Evolutionary conservation across 2,113 vertebrate genomes (phyloP), one percentile per base, ranked within the genome.

Genomic region (Pachyramphus minor): DNA sequence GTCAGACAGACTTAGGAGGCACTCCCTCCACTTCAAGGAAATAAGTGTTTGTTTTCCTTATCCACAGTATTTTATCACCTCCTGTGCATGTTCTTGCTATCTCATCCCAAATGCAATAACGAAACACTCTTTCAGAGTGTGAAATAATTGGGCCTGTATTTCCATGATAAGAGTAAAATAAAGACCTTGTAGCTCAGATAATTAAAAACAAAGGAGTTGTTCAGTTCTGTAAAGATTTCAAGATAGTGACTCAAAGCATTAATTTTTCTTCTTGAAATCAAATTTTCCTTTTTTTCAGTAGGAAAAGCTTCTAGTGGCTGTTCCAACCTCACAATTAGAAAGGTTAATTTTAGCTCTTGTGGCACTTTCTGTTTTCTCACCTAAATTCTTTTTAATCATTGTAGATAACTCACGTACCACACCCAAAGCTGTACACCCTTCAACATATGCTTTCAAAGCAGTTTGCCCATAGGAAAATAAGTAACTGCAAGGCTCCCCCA

Each of bases 401-500:
- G 11, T 64, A 17, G 21, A 15, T 35, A 80, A 44, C 33, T 63
- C 41, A 53, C 21, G 10, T 35, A 58, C 14, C 3, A 17, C 8
- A 69, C 27, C 3, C 20, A 63, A 84, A 83, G 4, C 12, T 73
- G 27, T 60, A 10, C 31, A 52, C 5, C 8, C 7, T 73, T 66
- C 14, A 81, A 7, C 6, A 39, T 12, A 8, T 33, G 8, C 2
- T 73, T 94, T 68, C 19, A 90, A 60, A 73, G 6, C 7, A 60
- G 12, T 62, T 68, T 81, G 0, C 5, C 3, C 3, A 25, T 7
- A 33, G 10, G 37, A 56, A 80, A 86, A 85, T 18, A 63, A 52
- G 11, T 19, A 56, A 60, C 1, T 3, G 52, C 11, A 52, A 33
- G 2, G 4, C 4, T 91, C 5, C 4, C 5, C 8, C 21, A 7